These are phyloP conservation scores for Caprella mutica DNA, from an alignment of 2,888 invertebrate genomes.

Conservation along the genomic window DNA sequence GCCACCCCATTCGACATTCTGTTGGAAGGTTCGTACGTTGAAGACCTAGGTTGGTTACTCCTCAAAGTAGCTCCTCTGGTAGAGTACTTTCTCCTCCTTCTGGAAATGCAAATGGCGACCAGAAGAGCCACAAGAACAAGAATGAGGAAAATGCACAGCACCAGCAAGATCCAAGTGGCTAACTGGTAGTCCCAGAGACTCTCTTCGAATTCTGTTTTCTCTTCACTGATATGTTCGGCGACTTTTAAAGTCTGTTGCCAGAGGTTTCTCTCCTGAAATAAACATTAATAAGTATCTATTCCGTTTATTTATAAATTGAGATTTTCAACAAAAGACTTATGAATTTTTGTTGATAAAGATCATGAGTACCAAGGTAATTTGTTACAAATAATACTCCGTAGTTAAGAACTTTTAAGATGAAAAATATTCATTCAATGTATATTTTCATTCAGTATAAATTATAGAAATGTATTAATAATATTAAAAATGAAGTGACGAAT, in stretches of 20 bases:
- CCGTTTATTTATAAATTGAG: neutral
- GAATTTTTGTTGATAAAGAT: neutral
- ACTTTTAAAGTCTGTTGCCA: constrained; percentile 22
- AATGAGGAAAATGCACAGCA: constrained; percentile 4
- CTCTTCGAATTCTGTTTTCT: neutral
- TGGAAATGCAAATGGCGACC: neutral
- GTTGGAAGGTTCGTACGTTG: too few species aligned
- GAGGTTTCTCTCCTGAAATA: constrained; percentile 28
- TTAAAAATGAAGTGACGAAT: too few species aligned
- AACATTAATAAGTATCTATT: neutral
- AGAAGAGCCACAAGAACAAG: neutral
- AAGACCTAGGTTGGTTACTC: constrained; percentile 5
- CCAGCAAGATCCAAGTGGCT: constrained; percentile 7
- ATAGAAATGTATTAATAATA: too few species aligned
- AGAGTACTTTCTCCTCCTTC: constrained; percentile 5
- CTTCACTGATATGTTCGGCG: constrained; percentile 10
- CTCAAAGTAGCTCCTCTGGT: constrained; percentile 2
- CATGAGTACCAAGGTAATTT: too few species aligned
- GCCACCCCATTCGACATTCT: too few species aligned
- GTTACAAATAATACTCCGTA: too few species aligned
- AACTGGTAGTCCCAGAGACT: neutral
- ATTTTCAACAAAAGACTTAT: too few species aligned
- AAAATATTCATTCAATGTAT: too few species aligned
- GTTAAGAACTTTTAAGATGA: too few species aligned
- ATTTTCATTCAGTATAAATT: too few species aligned